Evolutionary conservation across 2,888 invertebrate genomes (phyloP), one percentile per base, ranked within the genome.

Genomic region (Mechanitis messenoides): DNA sequence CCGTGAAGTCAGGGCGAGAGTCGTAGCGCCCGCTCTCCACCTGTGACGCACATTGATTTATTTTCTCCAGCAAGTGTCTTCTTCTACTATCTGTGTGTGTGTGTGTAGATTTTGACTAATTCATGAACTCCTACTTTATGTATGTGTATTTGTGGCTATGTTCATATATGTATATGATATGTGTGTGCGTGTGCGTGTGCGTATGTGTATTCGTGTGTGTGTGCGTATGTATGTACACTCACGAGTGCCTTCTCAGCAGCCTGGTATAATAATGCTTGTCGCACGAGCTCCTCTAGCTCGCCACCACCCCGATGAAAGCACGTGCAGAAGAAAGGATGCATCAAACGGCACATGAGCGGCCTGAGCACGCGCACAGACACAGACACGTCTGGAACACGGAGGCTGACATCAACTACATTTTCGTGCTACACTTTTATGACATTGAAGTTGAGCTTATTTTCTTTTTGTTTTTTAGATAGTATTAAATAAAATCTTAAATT

Each of bases 311-410:
- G 90, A 81, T 94, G 94, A 87, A 94, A 93, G 80, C 94, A 95
- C 58, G 93, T 90, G 77, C 94, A 95, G 85, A 94, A 94, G 71
- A 94, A 83, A 64, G 93, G 87, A 79, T 94, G 94, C 80, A 94
- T 90, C 73, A 94, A 84, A n/a, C 92, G 91, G 73, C 94, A 95
- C 92, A 93, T 93, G 76, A 92, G 77, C 31, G 87, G 83, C 1
- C 88, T 80, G 11, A 91, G 85, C 63, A 94, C 91, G 63, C 94
- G 91, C 45, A 94, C 85, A 28, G 94, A 94, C 33, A 94, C 93
- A 3, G 94, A 93, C 50, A 94, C 94, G 78, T 94, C 94, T 94
- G 82, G 0, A 54, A 55, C 56, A 47, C 12, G 11, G 42, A 20
- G 20, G 0, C 20, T 20, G 20, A 20, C 20, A 20, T 20, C 20